Conservation (phyloP, 2,888 invertebrate species). For the Drosophila anceps region DNA sequence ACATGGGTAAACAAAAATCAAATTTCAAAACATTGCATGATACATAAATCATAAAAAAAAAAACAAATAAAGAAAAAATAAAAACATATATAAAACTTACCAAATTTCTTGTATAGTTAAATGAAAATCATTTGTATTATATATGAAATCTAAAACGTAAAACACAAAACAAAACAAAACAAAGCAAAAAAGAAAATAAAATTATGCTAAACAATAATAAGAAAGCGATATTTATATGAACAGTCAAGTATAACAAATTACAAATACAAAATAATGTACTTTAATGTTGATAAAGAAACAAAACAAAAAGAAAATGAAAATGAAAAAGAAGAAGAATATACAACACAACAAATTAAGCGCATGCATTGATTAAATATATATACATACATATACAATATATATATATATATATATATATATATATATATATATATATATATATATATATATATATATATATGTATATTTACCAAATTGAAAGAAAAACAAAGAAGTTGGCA, state of each 20-base stretch:
- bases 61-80: conserved; percentile 3
- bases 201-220: conserved; percentile 50
- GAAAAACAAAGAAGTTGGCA: conserved; percentile 13
- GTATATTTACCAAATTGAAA: conserved; percentile 43
- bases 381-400: no score
- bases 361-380: conserved; percentile 55
- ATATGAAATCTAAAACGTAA: conserved; percentile 62
- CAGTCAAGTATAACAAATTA: conserved; percentile 66
- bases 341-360: conserved; percentile 33
- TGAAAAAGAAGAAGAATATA: conserved; percentile 20
- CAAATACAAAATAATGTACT: conserved; percentile 64
- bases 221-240: conserved; percentile 58
- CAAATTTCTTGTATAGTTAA: conserved; percentile 78
- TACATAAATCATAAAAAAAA: conserved; percentile 23
- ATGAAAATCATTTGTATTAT: conserved; percentile 76
- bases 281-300: conserved; percentile 70
- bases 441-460: conserved; percentile 29
- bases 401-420: no score
- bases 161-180: conserved; percentile 14
- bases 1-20: conserved; percentile 55
- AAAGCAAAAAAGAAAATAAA: conserved; percentile 4
- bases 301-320: conserved; percentile 20
- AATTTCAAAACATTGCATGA: conserved; percentile 60
- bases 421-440: no score
- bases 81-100: conserved; percentile 58